phyloP scores from a whole-genome alignment of 1,140 invertebrate genomes.

The Hyles vespertilio region DNA sequence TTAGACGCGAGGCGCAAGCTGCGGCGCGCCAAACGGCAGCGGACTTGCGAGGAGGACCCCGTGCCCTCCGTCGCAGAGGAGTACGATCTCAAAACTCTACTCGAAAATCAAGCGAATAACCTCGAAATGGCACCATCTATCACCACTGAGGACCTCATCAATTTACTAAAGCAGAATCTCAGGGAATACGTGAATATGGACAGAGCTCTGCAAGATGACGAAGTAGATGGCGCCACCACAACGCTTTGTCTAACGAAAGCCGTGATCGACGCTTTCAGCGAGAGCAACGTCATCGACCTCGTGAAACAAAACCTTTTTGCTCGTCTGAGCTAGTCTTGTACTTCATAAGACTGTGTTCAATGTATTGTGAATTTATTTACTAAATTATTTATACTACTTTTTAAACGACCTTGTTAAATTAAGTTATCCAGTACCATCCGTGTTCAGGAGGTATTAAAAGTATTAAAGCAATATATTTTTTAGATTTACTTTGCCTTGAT shows the following conservation, averaged over 20 bases:
- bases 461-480: too few species aligned
- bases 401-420: too few species aligned
- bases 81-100: constrained; percentile 43
- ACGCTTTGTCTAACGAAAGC: constrained; percentile 59
- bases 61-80: constrained; percentile 25
- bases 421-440: too few species aligned
- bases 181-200: constrained; percentile 37
- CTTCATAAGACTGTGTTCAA: background rate
- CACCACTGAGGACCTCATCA: constrained; percentile 44
- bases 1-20: constrained; percentile 56
- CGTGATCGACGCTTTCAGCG: constrained; percentile 58
- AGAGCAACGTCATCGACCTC: constrained; percentile 56
- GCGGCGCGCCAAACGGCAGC: constrained; percentile 59
- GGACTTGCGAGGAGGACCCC: constrained; percentile 44
- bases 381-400: too few species aligned
- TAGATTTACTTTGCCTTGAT: too few species aligned
- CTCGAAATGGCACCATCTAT: constrained; percentile 43
- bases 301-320: constrained; percentile 63
- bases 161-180: constrained; percentile 57
- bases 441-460: too few species aligned
- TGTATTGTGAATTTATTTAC: too few species aligned
- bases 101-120: constrained; percentile 45
- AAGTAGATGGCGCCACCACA: constrained; percentile 46
- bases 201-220: constrained; percentile 41
- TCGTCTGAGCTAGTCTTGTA: constrained; percentile 33